These are phyloP conservation scores for Anser cygnoides DNA, from an alignment of 2,113 vertebrate species.

Conservation along the genomic window DNA sequence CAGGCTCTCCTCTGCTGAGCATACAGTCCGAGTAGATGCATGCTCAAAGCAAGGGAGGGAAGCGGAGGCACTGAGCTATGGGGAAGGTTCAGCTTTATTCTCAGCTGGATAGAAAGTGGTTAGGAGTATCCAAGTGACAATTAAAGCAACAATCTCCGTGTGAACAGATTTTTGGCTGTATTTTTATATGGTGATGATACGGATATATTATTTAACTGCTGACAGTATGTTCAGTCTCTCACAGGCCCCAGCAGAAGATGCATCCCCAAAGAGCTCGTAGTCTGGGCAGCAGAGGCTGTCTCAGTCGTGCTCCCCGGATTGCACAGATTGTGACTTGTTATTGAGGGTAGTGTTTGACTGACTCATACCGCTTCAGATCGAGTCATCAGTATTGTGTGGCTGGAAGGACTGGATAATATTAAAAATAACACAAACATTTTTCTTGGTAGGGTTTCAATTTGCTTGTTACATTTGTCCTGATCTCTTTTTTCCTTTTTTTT, in stretches of 20 bases:
- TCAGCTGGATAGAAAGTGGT: not conserved
- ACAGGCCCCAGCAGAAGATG: not conserved
- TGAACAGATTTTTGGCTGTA: constrained; percentile 26
- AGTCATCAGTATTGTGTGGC: not conserved
- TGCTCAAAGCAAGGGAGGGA: not conserved
- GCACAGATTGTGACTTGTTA: not conserved
- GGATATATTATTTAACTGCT: constrained; percentile 41
- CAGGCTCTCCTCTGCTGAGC: not conserved
- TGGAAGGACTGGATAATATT: not conserved
- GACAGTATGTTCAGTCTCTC: constrained; percentile 9
- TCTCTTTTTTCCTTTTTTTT: not conserved
- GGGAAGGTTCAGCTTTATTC: not conserved
- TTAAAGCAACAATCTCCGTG: not conserved
- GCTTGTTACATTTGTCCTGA: not conserved
- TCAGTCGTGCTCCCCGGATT: not conserved
- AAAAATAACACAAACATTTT: not conserved
- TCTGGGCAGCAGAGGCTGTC: not conserved
- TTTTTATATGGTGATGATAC: constrained; percentile 30
- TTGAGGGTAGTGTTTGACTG: not conserved
- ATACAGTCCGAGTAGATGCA: not conserved
- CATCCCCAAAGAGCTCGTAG: not conserved
- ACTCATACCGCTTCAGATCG: not conserved
- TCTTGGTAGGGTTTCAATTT: not conserved
- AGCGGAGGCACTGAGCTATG: not conserved
- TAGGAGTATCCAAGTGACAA: not conserved